phyloP scores from a whole-genome alignment of 2,113 vertebrate genomes.

The Holacanthus passer region DNA sequence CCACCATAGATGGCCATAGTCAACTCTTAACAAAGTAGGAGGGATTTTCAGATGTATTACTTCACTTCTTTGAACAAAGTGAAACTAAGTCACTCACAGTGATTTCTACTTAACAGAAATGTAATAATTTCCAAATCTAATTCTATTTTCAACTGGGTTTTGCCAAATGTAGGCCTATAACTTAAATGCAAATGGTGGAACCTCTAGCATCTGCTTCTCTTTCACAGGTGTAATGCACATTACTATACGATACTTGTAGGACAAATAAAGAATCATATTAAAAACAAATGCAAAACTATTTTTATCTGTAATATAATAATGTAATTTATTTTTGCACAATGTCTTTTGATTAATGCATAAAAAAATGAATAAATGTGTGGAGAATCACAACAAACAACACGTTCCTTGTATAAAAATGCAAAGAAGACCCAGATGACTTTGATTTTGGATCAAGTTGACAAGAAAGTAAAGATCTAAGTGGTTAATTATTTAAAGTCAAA shows the following conservation, averaged over 20 bases:
- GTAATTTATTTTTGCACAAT: background rate
- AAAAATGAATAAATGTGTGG: conserved; percentile 6
- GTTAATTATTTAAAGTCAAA: conserved; percentile 8
- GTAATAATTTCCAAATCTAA: background rate
- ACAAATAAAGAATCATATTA: background rate
- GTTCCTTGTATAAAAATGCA: too few species aligned
- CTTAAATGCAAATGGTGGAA: background rate
- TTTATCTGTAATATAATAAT: background rate
- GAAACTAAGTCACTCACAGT: background rate
- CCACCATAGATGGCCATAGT: background rate
- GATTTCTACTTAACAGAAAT: background rate
- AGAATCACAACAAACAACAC: background rate
- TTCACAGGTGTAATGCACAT: background rate
- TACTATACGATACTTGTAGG: too few species aligned
- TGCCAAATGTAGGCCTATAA: background rate
- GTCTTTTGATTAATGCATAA: background rate
- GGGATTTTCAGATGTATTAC: conserved; percentile 4
- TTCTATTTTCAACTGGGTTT: background rate
- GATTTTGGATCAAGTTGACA: background rate
- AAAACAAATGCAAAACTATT: background rate
- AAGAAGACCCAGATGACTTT: background rate
- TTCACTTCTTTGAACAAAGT: background rate
- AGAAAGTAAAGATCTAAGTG: background rate
- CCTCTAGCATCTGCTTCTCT: background rate
- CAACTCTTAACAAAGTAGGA: background rate